These are phyloP conservation scores for Lepidurus apus DNA, from an alignment of 1,140 invertebrate genomes.

Conservation along the genomic window DNA sequence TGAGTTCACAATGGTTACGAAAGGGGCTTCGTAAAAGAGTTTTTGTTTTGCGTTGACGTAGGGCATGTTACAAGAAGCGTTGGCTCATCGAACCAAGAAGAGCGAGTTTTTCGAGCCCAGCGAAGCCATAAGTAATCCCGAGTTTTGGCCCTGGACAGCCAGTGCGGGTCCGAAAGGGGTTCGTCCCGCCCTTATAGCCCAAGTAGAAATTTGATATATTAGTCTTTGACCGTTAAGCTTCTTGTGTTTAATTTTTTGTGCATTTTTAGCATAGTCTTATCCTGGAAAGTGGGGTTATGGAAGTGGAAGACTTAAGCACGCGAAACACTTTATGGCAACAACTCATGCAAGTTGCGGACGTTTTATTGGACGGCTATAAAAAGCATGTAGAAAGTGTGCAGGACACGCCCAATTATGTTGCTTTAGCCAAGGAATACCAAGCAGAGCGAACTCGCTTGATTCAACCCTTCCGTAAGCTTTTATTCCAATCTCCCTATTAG, in stretches of 20 bases:
- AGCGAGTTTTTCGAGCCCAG: constrained; percentile 24
- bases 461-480: constrained; percentile 49
- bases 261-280: constrained; percentile 39
- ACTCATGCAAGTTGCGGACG: constrained; percentile 63
- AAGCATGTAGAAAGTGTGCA: constrained; percentile 64
- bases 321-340: constrained; percentile 58
- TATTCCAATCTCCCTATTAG: constrained; percentile 19
- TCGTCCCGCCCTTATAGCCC: constrained; percentile 44
- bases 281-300: constrained; percentile 39
- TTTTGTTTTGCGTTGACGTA: neutral
- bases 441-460: constrained; percentile 59
- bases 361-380: constrained; percentile 67
- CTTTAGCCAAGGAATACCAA: constrained; percentile 57
- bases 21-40: no score
- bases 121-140: constrained; percentile 37
- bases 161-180: constrained; percentile 42
- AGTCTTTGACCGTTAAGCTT: constrained; percentile 38
- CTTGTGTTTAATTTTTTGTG: no score
- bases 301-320: constrained; percentile 44
- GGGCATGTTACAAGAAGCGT: constrained; percentile 25
- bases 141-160: constrained; percentile 49
- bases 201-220: constrained; percentile 41
- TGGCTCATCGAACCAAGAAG: constrained; percentile 28
- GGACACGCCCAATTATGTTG: constrained; percentile 51
- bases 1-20: neutral